Conservation (phyloP, 2,888 invertebrate species). For the Galerucella calmariensis region DNA sequence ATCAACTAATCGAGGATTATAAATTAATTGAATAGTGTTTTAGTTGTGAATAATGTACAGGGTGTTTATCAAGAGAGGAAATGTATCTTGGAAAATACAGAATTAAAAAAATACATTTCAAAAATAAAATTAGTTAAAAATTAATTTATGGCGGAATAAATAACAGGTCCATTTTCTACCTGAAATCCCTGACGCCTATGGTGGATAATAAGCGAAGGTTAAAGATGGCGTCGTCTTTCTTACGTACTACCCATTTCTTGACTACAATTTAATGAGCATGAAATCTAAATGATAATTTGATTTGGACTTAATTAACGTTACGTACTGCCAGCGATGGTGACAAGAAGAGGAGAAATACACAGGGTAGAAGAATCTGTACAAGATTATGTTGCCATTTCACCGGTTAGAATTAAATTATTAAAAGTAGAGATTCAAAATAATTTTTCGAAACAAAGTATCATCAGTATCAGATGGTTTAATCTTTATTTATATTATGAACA, state of each 20-base stretch:
- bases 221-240: conserved; percentile 53
- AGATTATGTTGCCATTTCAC: conserved; percentile 16
- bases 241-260: conserved; percentile 53
- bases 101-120: too few relatives aligned
- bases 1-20: neutral
- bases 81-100: too few relatives aligned
- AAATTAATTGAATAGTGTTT: neutral
- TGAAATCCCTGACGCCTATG: conserved; percentile 6
- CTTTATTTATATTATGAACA: too few relatives aligned
- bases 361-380: conserved; percentile 15
- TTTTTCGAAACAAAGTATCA: too few relatives aligned
- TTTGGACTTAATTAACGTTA: conserved; percentile 64
- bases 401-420: neutral
- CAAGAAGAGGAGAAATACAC: conserved; percentile 17
- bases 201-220: conserved; percentile 46
- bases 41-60: neutral
- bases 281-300: conserved; percentile 66
- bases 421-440: neutral
- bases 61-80: neutral
- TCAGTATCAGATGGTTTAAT: too few relatives aligned
- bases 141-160: too few relatives aligned
- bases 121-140: too few relatives aligned
- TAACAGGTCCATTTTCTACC: too few relatives aligned
- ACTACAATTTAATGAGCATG: conserved; percentile 64
- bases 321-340: conserved; percentile 23